Evolutionary conservation across 2,797 vertebrate genomes (phyloP), one percentile per base, ranked within the genome.

Genomic region (Myoxocephalus aenaeus): DNA sequence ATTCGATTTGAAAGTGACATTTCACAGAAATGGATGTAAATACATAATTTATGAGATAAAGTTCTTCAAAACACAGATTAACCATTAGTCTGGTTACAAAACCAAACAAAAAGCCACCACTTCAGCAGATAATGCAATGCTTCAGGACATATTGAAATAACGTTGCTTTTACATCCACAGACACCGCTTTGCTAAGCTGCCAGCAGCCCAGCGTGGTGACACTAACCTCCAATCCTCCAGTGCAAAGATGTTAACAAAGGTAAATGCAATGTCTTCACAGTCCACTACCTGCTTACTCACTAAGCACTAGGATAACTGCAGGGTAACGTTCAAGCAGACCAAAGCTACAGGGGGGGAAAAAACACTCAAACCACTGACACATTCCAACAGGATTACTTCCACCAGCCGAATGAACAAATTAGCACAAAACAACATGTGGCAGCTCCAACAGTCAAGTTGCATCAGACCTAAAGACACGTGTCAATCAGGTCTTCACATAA

Each of bases 381-480:
- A 86, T 75, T 89, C 79, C 85, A 73, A 36, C 64, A 57, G 82
- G 65, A 86, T 90, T 82, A 90, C 74, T 83, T 77, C 74, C 72
- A 77, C 53, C 59, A 83, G 62, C 66, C 67, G 51, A 80, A 36
- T 65, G 70, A 77, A 81, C 77, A 78, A 12, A 66, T 80, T 48
- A 63, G 51, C 71, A 75, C 73, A 73, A 63, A 85, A 70, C 73
- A 86, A 65, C 80, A 79, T 48, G 58, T 63, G 75, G 69, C 80
- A 54, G 38, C 82, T 68, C 18, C 46, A 67, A 75, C 75, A 66
- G 59, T 32, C 50, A 42, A 36, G 56, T 32, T 57, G 40, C 80
- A 66, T 65, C 76, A 78, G n/a, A 12, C 22, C 69, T 3, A 17
- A 54, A 36, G 12, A 38, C 27, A 58, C 4, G 4, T 58, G 48